phyloP scores from a whole-genome alignment of 2,888 invertebrate species.

The Hermodice carunculata region DNA sequence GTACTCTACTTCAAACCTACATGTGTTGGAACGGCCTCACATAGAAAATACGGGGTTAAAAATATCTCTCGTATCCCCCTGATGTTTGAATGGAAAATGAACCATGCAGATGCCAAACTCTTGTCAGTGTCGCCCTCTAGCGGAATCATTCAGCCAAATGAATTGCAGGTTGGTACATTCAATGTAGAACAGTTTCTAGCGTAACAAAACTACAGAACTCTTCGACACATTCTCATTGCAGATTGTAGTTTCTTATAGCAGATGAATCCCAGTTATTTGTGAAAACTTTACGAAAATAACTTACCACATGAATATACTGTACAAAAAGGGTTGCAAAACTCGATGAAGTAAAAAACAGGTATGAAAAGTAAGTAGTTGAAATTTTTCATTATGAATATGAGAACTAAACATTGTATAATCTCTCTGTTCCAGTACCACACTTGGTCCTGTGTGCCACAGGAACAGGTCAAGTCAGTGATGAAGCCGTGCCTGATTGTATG shows the following conservation, averaged over 20 bases:
- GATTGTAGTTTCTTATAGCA: too few relatives aligned
- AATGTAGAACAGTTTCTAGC: too few relatives aligned
- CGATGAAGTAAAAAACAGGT: too few relatives aligned
- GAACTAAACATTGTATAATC: background rate
- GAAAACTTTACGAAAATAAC: too few relatives aligned
- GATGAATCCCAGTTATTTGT: too few relatives aligned
- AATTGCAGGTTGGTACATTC: slow-evolving; percentile 67
- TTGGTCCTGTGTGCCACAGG: slow-evolving; percentile 22
- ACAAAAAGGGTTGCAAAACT: too few relatives aligned
- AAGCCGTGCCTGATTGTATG: slow-evolving; percentile 64
- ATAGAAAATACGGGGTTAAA: slow-evolving; percentile 59
- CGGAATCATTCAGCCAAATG: slow-evolving; percentile 65
- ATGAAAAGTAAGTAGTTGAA: too few relatives aligned
- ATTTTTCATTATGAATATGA: background rate
- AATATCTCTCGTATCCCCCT: slow-evolving; percentile 66
- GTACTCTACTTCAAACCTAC: slow-evolving; percentile 67
- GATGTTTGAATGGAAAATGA: slow-evolving; percentile 62
- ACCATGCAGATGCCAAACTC: slow-evolving; percentile 51
- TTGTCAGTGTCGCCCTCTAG: slow-evolving; percentile 59
- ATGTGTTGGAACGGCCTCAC: slow-evolving; percentile 61
- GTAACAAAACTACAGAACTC: too few relatives aligned
- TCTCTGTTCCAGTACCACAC: slow-evolving; percentile 15
- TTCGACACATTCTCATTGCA: too few relatives aligned
- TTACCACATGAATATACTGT: too few relatives aligned
- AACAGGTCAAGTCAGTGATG: slow-evolving; percentile 59